phyloP scores from a whole-genome alignment of 2,797 vertebrate genomes.

The Carcharodon carcharias region DNA sequence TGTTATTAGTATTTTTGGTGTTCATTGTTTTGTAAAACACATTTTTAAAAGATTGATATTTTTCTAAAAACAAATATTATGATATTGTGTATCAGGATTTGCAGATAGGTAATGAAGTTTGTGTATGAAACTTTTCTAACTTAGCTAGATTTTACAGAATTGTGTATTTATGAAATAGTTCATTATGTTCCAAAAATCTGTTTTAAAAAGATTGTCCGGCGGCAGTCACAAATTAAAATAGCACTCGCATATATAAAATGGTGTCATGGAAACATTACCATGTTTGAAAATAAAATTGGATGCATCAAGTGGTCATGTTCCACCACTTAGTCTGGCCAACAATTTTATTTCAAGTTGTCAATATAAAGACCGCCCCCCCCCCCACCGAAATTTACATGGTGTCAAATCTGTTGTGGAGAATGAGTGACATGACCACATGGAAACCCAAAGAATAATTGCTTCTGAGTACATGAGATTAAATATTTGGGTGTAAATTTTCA shows the following conservation, averaged over 20 bases:
- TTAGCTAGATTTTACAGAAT: conserved; percentile 9
- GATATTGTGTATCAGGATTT: not conserved
- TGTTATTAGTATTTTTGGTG: not conserved
- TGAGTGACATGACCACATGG: not conserved
- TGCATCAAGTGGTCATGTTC: not conserved
- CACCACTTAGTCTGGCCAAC: not conserved
- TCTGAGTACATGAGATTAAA: not conserved
- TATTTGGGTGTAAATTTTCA: not conserved
- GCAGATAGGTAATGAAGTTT: not conserved
- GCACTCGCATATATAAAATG: not conserved
- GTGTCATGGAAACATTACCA: not conserved
- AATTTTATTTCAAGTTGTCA: not conserved
- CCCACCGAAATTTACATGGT: not conserved
- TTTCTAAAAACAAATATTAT: not conserved
- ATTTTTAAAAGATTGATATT: conserved; percentile 7
- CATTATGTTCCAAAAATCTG: conserved; percentile 4
- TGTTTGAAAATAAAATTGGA: not conserved
- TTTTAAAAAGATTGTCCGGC: not conserved
- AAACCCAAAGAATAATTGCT: not conserved
- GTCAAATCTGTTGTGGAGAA: not conserved
- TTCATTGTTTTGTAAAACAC: conserved; percentile 14
- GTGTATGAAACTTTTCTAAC: not conserved
- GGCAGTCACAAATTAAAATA: not conserved
- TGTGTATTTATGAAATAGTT: not conserved
- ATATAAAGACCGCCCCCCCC: not conserved